Evolutionary conservation across 2,797 vertebrate species (phyloP).

Genomic region (Xenops minutus): DNA sequence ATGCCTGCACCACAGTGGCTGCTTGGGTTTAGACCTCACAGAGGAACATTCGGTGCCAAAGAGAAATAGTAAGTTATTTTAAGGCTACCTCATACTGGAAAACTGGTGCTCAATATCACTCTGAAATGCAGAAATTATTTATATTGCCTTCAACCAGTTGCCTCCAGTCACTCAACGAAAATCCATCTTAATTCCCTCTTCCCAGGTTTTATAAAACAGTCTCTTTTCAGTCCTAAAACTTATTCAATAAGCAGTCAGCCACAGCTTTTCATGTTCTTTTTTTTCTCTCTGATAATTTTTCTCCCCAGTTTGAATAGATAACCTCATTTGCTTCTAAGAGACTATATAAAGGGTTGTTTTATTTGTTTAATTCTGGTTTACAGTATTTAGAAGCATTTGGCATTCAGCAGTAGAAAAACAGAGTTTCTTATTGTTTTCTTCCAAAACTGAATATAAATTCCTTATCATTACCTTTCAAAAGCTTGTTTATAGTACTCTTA

Average conservation of each 20-base stretch:
- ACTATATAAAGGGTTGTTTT: background rate
- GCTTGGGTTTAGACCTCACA: background rate
- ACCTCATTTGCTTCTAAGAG: background rate
- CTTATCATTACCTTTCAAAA: background rate
- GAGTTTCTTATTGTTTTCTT: constrained; percentile 7
- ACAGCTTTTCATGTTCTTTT: background rate
- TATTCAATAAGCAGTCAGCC: background rate
- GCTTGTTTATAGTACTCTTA: background rate
- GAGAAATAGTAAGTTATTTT: background rate
- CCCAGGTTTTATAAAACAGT: background rate
- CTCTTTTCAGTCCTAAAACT: background rate
- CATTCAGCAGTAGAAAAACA: background rate
- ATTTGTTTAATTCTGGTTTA: background rate
- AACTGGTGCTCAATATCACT: background rate
- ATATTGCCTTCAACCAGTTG: background rate
- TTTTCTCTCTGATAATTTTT: background rate
- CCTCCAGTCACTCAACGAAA: background rate
- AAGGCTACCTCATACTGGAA: background rate
- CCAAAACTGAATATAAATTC: background rate
- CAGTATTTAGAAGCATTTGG: background rate
- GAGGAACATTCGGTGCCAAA: background rate
- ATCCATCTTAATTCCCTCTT: background rate
- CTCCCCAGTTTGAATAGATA: background rate
- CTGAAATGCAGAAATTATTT: background rate
- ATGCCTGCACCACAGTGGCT: background rate